These are phyloP conservation scores for Tenthredo scrophulariae DNA, from an alignment of 2,888 invertebrate genomes.

Conservation along the genomic window DNA sequence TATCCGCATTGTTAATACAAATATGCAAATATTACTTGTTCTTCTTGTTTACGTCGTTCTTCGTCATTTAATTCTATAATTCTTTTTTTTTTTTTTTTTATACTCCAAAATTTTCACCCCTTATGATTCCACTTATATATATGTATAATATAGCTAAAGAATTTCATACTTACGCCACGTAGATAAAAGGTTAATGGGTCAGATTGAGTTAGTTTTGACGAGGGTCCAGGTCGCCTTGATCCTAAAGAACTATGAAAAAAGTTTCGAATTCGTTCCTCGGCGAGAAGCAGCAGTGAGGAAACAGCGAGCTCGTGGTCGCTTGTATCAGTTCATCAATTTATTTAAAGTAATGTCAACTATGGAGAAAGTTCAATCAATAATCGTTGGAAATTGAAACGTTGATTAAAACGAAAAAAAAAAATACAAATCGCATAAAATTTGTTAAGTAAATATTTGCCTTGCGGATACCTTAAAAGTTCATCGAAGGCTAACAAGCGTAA, in stretches of 20 bases:
- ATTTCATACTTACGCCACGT: slow-evolving; percentile 7
- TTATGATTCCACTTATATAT: background rate
- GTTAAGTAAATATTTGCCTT: slow-evolving; percentile 24
- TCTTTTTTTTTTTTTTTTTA: background rate
- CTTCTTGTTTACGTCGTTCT: slow-evolving; percentile 66
- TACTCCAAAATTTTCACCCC: background rate
- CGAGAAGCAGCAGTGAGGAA: background rate
- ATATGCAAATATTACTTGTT: slow-evolving; percentile 65
- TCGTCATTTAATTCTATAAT: slow-evolving; percentile 24
- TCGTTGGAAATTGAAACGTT: background rate
- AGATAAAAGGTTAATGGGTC: slow-evolving; percentile 22
- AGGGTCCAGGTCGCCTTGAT: slow-evolving; percentile 34
- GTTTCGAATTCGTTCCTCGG: slow-evolving; percentile 15
- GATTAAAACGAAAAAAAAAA: background rate
- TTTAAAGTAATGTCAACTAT: background rate
- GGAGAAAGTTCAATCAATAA: background rate
- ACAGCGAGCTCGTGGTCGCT: background rate
- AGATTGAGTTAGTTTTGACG: slow-evolving; percentile 35
- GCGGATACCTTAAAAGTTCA: slow-evolving; percentile 24
- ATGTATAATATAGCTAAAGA: background rate
- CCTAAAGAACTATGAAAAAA: slow-evolving; percentile 32
- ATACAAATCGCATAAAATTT: background rate
- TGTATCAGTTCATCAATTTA: slow-evolving; percentile 10
- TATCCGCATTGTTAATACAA: slow-evolving; percentile 69
- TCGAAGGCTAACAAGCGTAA: slow-evolving; percentile 35